Conservation (phyloP, 2,113 vertebrate genomes). For the Pedetes capensis region DNA sequence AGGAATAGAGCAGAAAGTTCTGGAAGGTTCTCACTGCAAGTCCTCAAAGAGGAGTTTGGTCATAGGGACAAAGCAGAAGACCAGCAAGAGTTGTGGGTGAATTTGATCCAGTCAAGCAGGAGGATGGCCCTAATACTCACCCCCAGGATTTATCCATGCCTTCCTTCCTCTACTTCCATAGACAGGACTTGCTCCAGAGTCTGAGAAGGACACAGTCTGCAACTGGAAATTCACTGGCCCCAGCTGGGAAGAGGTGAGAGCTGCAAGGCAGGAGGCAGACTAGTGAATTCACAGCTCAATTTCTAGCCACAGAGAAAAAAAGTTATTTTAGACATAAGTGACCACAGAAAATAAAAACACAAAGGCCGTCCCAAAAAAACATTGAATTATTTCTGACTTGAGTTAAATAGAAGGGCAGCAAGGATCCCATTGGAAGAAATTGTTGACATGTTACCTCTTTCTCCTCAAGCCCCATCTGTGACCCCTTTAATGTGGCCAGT, state of each 20-base stretch:
- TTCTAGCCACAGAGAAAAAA: conserved; percentile 15
- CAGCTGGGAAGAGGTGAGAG: not conserved
- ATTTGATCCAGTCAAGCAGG: not conserved
- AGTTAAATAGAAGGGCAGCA: conserved; percentile 8
- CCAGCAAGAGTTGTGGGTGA: not conserved
- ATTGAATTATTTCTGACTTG: not conserved
- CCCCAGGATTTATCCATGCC: not conserved
- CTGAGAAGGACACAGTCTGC: not conserved
- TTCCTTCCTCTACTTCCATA: not conserved
- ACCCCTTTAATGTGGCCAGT: not conserved
- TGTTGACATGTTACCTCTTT: not conserved
- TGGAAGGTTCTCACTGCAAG: not conserved
- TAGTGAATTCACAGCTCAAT: not conserved
- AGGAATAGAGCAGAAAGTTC: conserved; percentile 1
- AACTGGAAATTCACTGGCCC: not conserved
- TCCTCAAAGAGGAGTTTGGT: not conserved
- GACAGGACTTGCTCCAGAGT: not conserved
- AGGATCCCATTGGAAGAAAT: not conserved
- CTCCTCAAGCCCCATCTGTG: not conserved
- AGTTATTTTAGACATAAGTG: conserved; percentile 37
- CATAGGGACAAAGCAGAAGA: conserved; percentile 14
- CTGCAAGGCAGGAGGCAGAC: not conserved
- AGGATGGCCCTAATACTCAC: not conserved
- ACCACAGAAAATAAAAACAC: conserved; percentile 34
- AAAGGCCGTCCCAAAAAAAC: not conserved